Conservation (phyloP, 1,140 invertebrate genomes). For the Drosophila watanabei region DNA sequence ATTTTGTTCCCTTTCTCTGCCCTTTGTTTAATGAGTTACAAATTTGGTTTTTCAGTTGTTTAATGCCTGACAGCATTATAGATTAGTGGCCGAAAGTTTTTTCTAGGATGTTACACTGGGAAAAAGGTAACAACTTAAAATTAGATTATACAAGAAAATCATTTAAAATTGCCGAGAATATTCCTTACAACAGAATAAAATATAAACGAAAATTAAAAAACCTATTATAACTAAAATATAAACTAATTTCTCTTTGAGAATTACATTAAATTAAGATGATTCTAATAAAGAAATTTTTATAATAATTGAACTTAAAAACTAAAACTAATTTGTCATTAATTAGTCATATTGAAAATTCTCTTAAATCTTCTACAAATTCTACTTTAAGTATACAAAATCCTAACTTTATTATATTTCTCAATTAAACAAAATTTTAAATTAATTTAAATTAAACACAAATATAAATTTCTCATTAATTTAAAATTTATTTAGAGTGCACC, state of each 20-base stretch:
- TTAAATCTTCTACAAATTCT: not conserved
- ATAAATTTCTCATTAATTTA: not conserved
- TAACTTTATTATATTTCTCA: not conserved
- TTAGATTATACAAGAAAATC: too few species aligned
- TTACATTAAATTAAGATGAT: too few species aligned
- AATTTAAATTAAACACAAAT: accelerated
- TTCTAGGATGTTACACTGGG: slow-evolving; percentile 44
- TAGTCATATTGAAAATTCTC: not conserved
- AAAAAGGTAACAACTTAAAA: not conserved
- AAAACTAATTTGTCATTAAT: not conserved
- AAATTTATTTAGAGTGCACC: slow-evolving; percentile 4
- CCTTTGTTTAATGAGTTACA: slow-evolving; percentile 78
- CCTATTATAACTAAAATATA: too few species aligned
- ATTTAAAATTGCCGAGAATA: not conserved
- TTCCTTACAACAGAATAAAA: too few species aligned
- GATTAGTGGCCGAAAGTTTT: slow-evolving; percentile 78
- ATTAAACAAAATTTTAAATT: accelerated
- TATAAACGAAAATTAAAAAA: too few species aligned
- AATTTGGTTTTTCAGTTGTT: slow-evolving; percentile 82
- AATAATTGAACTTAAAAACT: not conserved
- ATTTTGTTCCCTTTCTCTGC: slow-evolving; percentile 17
- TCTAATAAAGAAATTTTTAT: too few species aligned
- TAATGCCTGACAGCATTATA: slow-evolving; percentile 83
- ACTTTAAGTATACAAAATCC: not conserved
- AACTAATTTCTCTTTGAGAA: too few species aligned